Percentiles rank a stretch among this genome's conserved stretches.
phyloP scores from a whole-genome alignment of 2,113 vertebrate species.

The Ciconia boyciana region DNA sequence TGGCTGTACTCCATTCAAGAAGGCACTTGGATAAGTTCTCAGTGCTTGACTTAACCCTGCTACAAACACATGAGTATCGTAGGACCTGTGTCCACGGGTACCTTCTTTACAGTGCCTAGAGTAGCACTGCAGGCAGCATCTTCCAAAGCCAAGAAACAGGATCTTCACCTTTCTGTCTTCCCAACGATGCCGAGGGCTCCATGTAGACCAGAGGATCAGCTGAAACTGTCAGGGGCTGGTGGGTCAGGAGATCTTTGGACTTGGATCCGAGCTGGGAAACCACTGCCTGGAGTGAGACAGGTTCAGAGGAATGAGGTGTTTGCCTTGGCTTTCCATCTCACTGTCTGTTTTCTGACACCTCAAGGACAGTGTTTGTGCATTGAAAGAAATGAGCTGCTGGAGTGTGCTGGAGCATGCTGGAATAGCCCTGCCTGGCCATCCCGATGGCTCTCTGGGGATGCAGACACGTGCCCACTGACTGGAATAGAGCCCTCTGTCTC shows the following conservation, averaged over 20 bases:
- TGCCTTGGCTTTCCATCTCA: not conserved
- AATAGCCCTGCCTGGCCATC: not conserved
- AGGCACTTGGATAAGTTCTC: not conserved
- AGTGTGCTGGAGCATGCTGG: not conserved
- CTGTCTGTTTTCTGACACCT: not conserved
- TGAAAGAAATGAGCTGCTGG: not conserved
- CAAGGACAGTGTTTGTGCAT: not conserved
- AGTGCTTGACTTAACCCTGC: not conserved
- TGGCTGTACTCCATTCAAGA: not conserved
- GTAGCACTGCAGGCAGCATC: not conserved
- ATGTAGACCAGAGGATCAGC: not conserved
- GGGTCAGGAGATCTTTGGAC: not conserved
- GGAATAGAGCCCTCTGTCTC: not conserved
- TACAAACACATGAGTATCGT: not conserved
- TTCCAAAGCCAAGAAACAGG: not conserved
- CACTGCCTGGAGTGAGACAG: not conserved
- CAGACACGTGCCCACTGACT: rapidly evolving
- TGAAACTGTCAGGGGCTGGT: not conserved
- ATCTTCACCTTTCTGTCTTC: not conserved
- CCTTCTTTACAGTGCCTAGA: not conserved
- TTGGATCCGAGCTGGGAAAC: not conserved
- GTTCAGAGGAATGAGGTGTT: not conserved
- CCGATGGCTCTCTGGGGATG: not conserved
- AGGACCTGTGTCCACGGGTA: not conserved
- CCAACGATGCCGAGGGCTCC: not conserved